phyloP scores from a whole-genome alignment of 1,140 invertebrate genomes.

The Drosophila ohnishii region DNA sequence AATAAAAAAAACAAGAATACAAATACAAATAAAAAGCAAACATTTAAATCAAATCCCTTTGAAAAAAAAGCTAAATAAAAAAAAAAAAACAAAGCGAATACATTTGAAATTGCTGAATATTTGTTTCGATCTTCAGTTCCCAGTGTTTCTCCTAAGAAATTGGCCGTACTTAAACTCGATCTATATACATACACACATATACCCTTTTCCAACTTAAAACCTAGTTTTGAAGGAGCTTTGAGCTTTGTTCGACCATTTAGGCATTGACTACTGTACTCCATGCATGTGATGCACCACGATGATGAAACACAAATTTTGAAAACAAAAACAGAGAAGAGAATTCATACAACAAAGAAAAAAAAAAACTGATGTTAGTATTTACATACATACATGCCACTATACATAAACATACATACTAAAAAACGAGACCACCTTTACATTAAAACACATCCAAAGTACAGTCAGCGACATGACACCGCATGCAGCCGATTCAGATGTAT shows the following conservation, averaged over 20 bases:
- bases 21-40: background rate
- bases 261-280: constrained; percentile 51
- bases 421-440: constrained; percentile 50
- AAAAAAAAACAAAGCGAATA: constrained; percentile 5
- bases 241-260: constrained; percentile 51
- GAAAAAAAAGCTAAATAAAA: background rate
- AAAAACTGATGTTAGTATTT: constrained; percentile 46
- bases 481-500: constrained; percentile 45
- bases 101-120: constrained; percentile 22
- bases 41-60: constrained; percentile 32
- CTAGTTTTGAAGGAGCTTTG: constrained; percentile 41
- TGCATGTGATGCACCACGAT: constrained; percentile 47
- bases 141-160: constrained; percentile 21
- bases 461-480: constrained; percentile 36
- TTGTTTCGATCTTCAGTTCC: constrained; percentile 23
- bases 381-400: constrained; percentile 46
- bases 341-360: constrained; percentile 6
- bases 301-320: constrained; percentile 47
- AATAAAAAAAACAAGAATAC: constrained; percentile 16
- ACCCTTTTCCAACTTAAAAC: constrained; percentile 32
- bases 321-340: constrained; percentile 16
- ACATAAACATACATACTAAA: constrained; percentile 46
- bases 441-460: constrained; percentile 47
- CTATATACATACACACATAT: constrained; percentile 2
- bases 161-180: constrained; percentile 38